A percentile compares a stretch with the other conserved stretches of the same genome.
Conservation (phyloP, 1,140 invertebrate species). For the Littorina saxatilis region DNA sequence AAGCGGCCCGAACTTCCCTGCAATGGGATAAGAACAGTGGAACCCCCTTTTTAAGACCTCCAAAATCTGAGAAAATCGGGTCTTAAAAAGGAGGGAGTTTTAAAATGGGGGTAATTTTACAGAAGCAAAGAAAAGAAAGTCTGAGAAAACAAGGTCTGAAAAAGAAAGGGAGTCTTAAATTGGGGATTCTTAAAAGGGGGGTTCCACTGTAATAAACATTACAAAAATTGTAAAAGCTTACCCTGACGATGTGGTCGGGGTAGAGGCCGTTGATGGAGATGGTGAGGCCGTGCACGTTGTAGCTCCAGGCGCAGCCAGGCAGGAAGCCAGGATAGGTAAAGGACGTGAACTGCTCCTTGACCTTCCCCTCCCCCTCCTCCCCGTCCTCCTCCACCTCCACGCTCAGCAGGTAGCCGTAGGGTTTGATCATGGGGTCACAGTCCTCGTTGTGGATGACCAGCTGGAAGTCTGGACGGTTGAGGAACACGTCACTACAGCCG, state of each 20-base stretch:
- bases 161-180: no score
- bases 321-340: conserved; percentile 36
- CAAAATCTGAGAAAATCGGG: no score
- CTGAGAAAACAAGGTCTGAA: no score
- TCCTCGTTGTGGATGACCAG: conserved; percentile 38
- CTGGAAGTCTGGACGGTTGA: conserved; percentile 25
- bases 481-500: conserved; percentile 29
- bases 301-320: conserved; percentile 15
- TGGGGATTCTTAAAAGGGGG: no score
- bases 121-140: no score
- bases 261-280: conserved; percentile 21
- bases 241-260: conserved; percentile 5
- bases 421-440: conserved; percentile 35
- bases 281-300: conserved; percentile 29
- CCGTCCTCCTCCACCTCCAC: conserved; percentile 31
- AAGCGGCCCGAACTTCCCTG: no score
- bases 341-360: conserved; percentile 34
- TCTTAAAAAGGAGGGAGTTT: no score
- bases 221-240: no score
- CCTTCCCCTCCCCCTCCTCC: not conserved
- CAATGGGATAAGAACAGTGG: no score
- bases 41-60: no score
- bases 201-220: no score
- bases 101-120: no score
- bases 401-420: conserved; percentile 30